phyloP scores from a whole-genome alignment of 2,888 invertebrate genomes.

The Galeopsomyia nigrocyanea region DNA sequence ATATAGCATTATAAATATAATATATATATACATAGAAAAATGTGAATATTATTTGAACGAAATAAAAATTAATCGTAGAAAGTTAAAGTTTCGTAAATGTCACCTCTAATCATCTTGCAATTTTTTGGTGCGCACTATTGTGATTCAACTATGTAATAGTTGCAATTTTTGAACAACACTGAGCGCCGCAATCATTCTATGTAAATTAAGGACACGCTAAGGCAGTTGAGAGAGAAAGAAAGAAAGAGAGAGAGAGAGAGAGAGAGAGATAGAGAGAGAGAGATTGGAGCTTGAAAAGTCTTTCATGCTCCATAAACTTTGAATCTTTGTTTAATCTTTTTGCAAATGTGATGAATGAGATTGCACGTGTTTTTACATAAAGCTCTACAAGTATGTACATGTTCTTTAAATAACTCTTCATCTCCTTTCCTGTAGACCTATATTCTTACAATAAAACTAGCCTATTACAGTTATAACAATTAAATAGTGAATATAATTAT shows the following conservation, averaged over 20 bases:
- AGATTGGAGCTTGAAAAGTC: slow-evolving; percentile 14
- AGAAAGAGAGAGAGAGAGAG: slow-evolving; percentile 27
- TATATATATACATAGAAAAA: slow-evolving; percentile 50
- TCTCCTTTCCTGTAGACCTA: slow-evolving; percentile 58
- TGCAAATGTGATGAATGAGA: slow-evolving; percentile 45
- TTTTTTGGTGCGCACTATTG: slow-evolving; percentile 44
- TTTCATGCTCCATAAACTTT: slow-evolving; percentile 41
- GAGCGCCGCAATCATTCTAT: slow-evolving; percentile 39
- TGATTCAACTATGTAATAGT: slow-evolving; percentile 48
- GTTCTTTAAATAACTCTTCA: slow-evolving; percentile 57
- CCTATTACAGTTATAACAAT: slow-evolving; percentile 61
- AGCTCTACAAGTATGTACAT: slow-evolving; percentile 50
- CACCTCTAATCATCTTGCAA: slow-evolving; percentile 40
- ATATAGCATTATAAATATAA: slow-evolving; percentile 52
- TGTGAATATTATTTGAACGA: slow-evolving; percentile 49
- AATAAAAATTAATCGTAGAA: slow-evolving; percentile 37
- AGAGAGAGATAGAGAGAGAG: slow-evolving; percentile 25
- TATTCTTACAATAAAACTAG: slow-evolving; percentile 60
- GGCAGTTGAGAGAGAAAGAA: slow-evolving; percentile 25
- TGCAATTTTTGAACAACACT: slow-evolving; percentile 38
- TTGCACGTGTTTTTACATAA: slow-evolving; percentile 51
- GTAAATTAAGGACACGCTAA: slow-evolving; percentile 32
- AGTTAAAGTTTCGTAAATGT: slow-evolving; percentile 42
- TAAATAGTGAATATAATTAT: slow-evolving; percentile 65
- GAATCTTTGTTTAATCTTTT: slow-evolving; percentile 41